phyloP scores from a whole-genome alignment of 1,140 invertebrate genomes.

The Steinernema feltiae region DNA sequence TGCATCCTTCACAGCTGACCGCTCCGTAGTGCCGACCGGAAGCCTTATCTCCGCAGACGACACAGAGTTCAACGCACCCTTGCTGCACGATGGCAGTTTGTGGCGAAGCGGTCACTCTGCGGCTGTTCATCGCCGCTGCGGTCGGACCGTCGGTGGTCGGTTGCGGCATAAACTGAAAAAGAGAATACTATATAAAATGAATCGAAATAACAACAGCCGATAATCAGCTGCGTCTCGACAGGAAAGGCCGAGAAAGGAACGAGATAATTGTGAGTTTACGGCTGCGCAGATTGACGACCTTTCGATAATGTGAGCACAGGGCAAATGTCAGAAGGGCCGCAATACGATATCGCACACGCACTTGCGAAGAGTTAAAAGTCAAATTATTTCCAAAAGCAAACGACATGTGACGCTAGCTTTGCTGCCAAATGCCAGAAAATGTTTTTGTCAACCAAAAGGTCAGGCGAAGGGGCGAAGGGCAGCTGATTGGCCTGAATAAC shows the following conservation, averaged over 20 bases:
- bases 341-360: neutral
- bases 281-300: neutral
- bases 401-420: neutral
- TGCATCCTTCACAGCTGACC: constrained; percentile 71
- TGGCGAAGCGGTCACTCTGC: constrained; percentile 11
- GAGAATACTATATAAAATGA: constrained; percentile 17
- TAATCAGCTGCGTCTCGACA: constrained; percentile 15
- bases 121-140: constrained; percentile 18
- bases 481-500: neutral
- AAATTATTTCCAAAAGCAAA: neutral
- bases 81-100: neutral
- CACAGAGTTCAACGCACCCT: constrained; percentile 48
- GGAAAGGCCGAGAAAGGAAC: constrained; percentile 17
- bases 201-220: constrained; percentile 22
- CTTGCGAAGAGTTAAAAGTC: neutral
- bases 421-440: constrained; percentile 5
- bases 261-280: constrained; percentile 15
- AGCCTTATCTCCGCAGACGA: constrained; percentile 60
- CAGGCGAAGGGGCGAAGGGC: constrained; percentile 3
- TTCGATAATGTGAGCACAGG: neutral
- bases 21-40: constrained; percentile 63
- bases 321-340: no score
- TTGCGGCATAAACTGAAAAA: constrained; percentile 19
- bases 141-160: neutral
- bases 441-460: constrained; percentile 13